phyloP scores from a whole-genome alignment of 1,140 invertebrate species.

The Temnothorax curvispinosus region DNA sequence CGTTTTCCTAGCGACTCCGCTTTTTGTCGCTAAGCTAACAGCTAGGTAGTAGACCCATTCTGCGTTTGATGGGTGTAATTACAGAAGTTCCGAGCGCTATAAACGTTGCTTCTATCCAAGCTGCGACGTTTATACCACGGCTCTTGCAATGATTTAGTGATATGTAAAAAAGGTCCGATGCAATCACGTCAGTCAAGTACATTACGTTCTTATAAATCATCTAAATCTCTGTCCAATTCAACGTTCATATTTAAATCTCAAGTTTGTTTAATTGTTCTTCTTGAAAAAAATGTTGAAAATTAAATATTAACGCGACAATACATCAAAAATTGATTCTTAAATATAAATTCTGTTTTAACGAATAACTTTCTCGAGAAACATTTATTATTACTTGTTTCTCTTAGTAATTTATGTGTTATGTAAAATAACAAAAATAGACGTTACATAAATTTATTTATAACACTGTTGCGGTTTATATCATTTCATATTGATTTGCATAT shows the following conservation, averaged over 20 bases:
- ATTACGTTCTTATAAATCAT: background rate
- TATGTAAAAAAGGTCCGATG: slow-evolving; percentile 33
- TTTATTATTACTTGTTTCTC: too few relatives aligned
- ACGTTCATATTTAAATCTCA: background rate
- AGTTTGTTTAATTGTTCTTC: background rate
- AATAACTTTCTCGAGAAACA: too few relatives aligned
- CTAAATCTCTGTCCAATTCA: background rate
- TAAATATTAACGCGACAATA: background rate
- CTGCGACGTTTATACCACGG: slow-evolving; percentile 48
- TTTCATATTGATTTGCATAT: background rate
- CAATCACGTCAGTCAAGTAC: slow-evolving; percentile 26
- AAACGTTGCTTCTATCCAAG: slow-evolving; percentile 46
- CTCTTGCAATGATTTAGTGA: slow-evolving; percentile 44
- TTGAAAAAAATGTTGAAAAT: background rate
- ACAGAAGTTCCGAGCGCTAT: slow-evolving; percentile 41
- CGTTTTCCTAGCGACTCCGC: slow-evolving; percentile 15
- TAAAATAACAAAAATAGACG: too few relatives aligned
- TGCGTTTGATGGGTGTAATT: slow-evolving; percentile 69
- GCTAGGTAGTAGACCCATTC: slow-evolving; percentile 35
- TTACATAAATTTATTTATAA: too few relatives aligned
- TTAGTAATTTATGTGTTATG: too few relatives aligned
- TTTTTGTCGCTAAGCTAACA: slow-evolving; percentile 41
- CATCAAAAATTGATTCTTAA: background rate
- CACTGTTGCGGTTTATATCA: background rate
- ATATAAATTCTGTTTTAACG: too few relatives aligned